A percentile compares a stretch with the other conserved stretches of the same genome.
phyloP scores from a whole-genome alignment of 1,140 invertebrate genomes.

The Drosophila cardini region DNA sequence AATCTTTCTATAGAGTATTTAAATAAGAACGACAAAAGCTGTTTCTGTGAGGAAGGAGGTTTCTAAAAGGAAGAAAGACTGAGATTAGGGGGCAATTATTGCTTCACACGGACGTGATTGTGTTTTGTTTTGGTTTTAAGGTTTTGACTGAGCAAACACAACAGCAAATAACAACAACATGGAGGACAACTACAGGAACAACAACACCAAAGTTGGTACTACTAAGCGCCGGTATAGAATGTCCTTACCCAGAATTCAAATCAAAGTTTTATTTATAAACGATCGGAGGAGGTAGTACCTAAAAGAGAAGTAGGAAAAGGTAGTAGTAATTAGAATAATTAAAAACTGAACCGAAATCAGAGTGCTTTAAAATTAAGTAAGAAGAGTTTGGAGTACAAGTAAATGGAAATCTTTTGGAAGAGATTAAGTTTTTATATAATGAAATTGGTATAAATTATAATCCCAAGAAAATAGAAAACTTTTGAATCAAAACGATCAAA shows the following conservation, averaged over 20 bases:
- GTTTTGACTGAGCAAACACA: slow-evolving; percentile 40
- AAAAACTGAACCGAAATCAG: background rate
- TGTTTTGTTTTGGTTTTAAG: slow-evolving; percentile 61
- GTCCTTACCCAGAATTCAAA: slow-evolving; percentile 62
- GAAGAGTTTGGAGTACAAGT: background rate
- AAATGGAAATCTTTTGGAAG: no score
- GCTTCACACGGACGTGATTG: slow-evolving; percentile 65
- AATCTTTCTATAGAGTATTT: no score
- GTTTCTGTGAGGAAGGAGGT: background rate
- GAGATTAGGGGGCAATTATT: slow-evolving; percentile 80
- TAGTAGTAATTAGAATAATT: background rate
- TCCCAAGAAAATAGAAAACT: no score
- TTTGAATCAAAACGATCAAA: no score
- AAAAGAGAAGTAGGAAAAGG: background rate
- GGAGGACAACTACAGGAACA: slow-evolving; percentile 19
- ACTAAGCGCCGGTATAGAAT: slow-evolving; percentile 81
- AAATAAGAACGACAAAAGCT: slow-evolving; percentile 24
- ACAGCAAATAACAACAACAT: slow-evolving; percentile 24
- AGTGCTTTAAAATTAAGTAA: background rate
- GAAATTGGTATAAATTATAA: no score
- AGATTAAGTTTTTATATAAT: no score
- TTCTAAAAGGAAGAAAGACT: background rate
- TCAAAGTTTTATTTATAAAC: background rate
- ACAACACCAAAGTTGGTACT: slow-evolving; percentile 29
- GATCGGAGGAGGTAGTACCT: no score